A percentile compares a stretch with the other conserved stretches of the same genome.
Conservation (phyloP, 2,888 invertebrate genomes). For the Amblyteles armatorius region DNA sequence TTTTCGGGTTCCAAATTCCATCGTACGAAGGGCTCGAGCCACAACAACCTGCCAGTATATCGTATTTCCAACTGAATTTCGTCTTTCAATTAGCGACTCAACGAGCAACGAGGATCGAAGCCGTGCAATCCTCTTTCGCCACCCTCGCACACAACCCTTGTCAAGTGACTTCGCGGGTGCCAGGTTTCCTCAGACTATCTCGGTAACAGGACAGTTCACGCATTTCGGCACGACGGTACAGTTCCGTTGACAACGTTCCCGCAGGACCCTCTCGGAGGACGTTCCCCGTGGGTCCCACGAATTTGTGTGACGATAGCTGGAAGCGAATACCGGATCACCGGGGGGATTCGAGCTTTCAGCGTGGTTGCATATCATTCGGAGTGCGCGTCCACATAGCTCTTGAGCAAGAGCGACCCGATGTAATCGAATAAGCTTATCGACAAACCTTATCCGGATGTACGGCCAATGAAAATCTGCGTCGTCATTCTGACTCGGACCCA, state of each 20-base stretch:
- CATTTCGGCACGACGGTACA: slow-evolving; percentile 4
- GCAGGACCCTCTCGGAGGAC: slow-evolving; percentile 47
- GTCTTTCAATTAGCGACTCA: slow-evolving; percentile 78
- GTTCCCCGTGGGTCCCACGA: slow-evolving; percentile 37
- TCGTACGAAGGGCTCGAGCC: too few relatives aligned
- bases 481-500: not conserved
- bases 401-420: not conserved
- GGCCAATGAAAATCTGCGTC: not conserved
- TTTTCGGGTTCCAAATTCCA: too few relatives aligned
- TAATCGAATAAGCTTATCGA: not conserved
- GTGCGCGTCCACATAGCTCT: not conserved
- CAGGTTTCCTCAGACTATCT: slow-evolving; percentile 60
- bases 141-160: slow-evolving; percentile 52
- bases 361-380: slow-evolving; percentile 1
- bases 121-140: slow-evolving; percentile 38
- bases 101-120: slow-evolving; percentile 67
- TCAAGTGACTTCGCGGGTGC: slow-evolving; percentile 62
- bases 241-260: slow-evolving; percentile 36
- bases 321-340: slow-evolving; percentile 14
- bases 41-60: slow-evolving; percentile 46
- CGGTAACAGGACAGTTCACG: slow-evolving; percentile 57
- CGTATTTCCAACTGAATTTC: slow-evolving; percentile 79
- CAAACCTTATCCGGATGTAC: not conserved
- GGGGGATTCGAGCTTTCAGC: slow-evolving; percentile 30
- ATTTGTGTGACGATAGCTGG: slow-evolving; percentile 53